Conservation (phyloP, 2,113 vertebrate species). For the Nicator chloris region DNA sequence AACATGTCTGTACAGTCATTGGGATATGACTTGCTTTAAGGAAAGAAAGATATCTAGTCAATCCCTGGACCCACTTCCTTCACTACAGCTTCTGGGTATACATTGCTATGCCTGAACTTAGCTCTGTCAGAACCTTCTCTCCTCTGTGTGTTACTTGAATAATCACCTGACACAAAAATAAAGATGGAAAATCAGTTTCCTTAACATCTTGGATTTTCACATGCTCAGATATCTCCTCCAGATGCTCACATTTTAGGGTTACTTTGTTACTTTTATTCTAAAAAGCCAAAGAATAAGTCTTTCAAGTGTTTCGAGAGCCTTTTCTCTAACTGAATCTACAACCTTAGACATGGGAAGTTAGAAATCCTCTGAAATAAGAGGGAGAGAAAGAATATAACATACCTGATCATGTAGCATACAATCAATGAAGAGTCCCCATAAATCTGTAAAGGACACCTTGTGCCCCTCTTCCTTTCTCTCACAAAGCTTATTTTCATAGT, state of each 20-base stretch:
- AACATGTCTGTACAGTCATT: neutral
- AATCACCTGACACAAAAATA: neutral
- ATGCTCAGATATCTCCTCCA: neutral
- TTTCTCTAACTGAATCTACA: neutral
- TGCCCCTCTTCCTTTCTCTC: conserved; percentile 56
- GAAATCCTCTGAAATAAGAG: neutral
- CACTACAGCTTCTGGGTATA: neutral
- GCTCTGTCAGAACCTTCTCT: neutral
- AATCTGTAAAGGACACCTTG: conserved; percentile 64
- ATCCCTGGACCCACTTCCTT: neutral
- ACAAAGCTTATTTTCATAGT: conserved; percentile 62
- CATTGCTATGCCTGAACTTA: neutral
- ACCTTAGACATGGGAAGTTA: neutral
- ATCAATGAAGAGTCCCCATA: conserved; percentile 76
- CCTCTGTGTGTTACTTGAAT: neutral
- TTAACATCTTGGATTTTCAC: neutral
- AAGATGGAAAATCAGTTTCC: neutral
- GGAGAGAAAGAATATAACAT: neutral
- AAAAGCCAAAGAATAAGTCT: neutral
- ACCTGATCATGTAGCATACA: conserved; percentile 47
- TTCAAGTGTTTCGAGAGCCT: neutral
- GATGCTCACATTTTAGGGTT: neutral
- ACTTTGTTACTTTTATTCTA: neutral
- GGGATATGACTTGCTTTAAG: neutral
- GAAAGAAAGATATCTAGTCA: neutral